Base-by-base conservation (phyloP, 2,113 vertebrate genomes). In the Perca schrenkii region DNA sequence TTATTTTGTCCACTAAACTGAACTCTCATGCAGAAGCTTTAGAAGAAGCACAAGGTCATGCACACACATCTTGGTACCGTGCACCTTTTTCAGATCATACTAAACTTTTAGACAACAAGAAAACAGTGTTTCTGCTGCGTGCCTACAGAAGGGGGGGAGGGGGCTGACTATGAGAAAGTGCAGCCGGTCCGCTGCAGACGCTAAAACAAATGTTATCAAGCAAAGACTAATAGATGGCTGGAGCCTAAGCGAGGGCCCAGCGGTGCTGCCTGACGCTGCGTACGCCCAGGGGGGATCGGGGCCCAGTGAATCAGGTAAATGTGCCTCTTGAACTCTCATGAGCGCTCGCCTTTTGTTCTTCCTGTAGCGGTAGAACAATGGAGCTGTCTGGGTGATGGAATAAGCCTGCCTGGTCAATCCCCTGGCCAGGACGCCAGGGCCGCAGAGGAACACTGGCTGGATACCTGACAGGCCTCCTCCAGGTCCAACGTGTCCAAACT, bases 101-200 rank as follows among this genome's bases (percentile, higher is more conserved):
- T 21, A 22, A 58, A 72, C 34, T 66, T 66, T 14, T 14, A 31
- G 73, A 22, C 10, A 40, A 34, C 3, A 3, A 22, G 28, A 91
- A 94, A 94, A 92, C 93, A 92, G 94, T 88, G 91, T 95, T 95
- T 95, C 92, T 96, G 92, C 95, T 69, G 86, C 1, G 22, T 34
- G 34, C 34, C 5, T 34, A 34, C 5, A 34, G 34, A 34, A 34
- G 34, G 34, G 34, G 34, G 50, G 49, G 40, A 2, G 0, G 1
- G 60, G 49, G 67, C 46, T 87, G 88, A 91, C 85, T 63, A 67
- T 89, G 88, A 92, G 73, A 72, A 91, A 93, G 40, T 85, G 80
- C 65, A 5, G 70, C 10, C 17, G 53, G 47, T 36, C 65, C 12
- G 47, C 76, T 47, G 70, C 79, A 79, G 70, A 86, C 73, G 76